phyloP scores from a whole-genome alignment of 2,797 vertebrate genomes.

The Falco novaeseelandiae region DNA sequence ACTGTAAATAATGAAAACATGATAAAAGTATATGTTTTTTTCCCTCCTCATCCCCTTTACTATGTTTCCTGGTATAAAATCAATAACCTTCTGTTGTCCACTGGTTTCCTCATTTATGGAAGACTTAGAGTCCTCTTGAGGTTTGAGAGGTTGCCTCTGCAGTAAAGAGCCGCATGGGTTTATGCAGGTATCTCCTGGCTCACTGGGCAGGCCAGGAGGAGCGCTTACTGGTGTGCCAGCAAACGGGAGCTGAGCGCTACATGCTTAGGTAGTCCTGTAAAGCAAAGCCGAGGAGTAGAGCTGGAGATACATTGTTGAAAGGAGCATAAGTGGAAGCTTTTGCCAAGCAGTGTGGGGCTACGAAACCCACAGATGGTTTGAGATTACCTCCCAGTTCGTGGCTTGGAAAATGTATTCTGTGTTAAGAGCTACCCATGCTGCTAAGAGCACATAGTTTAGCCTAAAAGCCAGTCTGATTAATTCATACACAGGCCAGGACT shows the following conservation, averaged over 20 bases:
- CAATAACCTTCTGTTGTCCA: background rate
- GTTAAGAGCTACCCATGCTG: background rate
- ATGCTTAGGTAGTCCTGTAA: background rate
- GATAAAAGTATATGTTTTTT: background rate
- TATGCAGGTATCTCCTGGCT: background rate
- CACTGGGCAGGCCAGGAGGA: background rate
- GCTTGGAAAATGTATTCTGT: background rate
- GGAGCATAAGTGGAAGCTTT: background rate
- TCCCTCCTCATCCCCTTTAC: background rate
- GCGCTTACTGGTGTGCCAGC: background rate
- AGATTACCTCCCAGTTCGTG: background rate
- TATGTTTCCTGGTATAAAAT: background rate
- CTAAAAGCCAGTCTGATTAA: background rate
- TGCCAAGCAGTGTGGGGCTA: background rate
- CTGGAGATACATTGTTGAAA: background rate
- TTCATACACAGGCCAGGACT: background rate
- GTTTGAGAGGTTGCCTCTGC: background rate
- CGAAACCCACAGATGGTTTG: background rate
- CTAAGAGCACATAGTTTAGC: background rate
- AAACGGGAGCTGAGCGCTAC: background rate
- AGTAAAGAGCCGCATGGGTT: background rate
- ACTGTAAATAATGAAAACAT: background rate
- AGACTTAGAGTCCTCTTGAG: background rate
- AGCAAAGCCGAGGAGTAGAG: background rate
- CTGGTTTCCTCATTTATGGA: background rate